Percentiles rank a stretch among this genome's conserved stretches.
Conservation (phyloP, 2,888 invertebrate genomes). For the Xanthorhoe spadicearia region DNA sequence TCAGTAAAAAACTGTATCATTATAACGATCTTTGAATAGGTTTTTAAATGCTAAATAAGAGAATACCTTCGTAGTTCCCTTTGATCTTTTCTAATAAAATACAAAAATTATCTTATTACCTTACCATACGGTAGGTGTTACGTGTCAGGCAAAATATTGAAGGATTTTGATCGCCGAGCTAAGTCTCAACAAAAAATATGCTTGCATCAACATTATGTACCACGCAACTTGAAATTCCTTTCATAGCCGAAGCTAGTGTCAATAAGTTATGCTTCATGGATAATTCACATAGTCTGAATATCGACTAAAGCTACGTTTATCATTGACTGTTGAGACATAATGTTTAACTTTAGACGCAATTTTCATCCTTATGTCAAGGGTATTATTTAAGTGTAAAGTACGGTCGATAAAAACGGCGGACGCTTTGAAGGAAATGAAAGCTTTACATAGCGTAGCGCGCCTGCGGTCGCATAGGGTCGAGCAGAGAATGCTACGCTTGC, state of each 20-base stretch:
- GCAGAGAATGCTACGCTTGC: slow-evolving; percentile 50
- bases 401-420: background rate
- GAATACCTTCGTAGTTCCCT: too few relatives aligned
- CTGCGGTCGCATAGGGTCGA: slow-evolving; percentile 59
- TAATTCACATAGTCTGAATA: slow-evolving; percentile 71
- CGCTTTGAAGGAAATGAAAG: background rate
- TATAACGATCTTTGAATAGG: too few relatives aligned
- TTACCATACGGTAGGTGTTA: too few relatives aligned
- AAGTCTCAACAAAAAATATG: slow-evolving; percentile 3
- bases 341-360: background rate
- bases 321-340: slow-evolving; percentile 44
- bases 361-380: slow-evolving; percentile 2
- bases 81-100: too few relatives aligned
- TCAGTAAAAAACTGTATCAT: too few relatives aligned
- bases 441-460: slow-evolving; percentile 36
- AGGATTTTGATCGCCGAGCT: background rate
- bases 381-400: background rate
- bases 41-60: too few relatives aligned
- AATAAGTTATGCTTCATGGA: slow-evolving; percentile 68
- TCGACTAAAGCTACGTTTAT: slow-evolving; percentile 60
- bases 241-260: slow-evolving; percentile 54
- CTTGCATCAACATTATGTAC: slow-evolving; percentile 5
- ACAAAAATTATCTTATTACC: too few relatives aligned
- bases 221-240: slow-evolving; percentile 47
- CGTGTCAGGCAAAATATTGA: background rate